A percentile compares a stretch with the other conserved stretches of the same genome.
These are phyloP conservation scores for Mythimna lalbum DNA, from an alignment of 2,888 invertebrate genomes.

Conservation along the genomic window DNA sequence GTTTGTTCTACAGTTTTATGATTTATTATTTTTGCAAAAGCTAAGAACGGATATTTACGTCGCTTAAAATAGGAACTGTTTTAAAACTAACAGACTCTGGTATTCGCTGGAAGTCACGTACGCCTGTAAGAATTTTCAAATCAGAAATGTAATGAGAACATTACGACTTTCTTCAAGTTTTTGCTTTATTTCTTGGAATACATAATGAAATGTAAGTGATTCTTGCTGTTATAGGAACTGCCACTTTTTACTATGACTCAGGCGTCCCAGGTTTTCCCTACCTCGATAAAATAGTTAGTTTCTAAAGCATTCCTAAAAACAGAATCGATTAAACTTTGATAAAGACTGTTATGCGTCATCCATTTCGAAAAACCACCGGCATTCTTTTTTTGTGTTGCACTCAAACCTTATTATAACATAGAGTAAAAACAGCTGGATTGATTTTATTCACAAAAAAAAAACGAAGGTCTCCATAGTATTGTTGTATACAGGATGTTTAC, in stretches of 20 bases:
- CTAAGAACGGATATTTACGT: background rate
- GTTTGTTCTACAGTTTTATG: constrained; percentile 79
- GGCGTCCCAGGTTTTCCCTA: background rate
- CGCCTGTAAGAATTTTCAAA: constrained; percentile 13
- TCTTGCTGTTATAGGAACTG: background rate
- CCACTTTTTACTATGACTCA: background rate
- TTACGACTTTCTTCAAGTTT: background rate
- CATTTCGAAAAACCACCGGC: background rate
- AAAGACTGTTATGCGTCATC: background rate
- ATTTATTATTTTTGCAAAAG: background rate
- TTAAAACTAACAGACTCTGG: constrained; percentile 24
- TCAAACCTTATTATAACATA: no score
- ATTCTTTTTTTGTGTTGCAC: background rate
- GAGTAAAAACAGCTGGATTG: background rate
- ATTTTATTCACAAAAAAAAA: background rate
- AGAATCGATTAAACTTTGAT: background rate
- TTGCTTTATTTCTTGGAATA: background rate
- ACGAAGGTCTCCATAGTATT: background rate
- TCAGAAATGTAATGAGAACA: no score
- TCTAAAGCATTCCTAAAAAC: background rate
- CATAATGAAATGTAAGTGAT: background rate
- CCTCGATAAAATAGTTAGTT: background rate
- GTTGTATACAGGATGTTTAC: constrained; percentile 93
- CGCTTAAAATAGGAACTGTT: constrained; percentile 41
- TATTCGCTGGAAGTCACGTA: constrained; percentile 27